Evolutionary conservation across 2,888 invertebrate species (phyloP), one percentile per base, ranked within the genome.

Genomic region (Melanostoma mellinum): DNA sequence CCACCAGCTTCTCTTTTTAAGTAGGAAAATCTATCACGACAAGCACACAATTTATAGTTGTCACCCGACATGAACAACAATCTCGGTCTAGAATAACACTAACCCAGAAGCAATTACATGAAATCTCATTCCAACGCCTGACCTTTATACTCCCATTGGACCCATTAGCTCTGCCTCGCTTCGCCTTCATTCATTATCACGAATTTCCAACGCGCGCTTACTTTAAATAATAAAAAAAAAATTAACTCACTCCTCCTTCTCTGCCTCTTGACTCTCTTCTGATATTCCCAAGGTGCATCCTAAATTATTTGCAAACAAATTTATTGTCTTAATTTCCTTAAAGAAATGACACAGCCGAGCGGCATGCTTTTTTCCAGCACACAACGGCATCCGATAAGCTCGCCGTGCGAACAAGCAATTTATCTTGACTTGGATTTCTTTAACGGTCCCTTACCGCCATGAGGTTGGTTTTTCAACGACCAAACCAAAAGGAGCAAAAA

Each of bases 291-390:
- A 55, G 33, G 65, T 60, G 71, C 78, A 73, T 73, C 78, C 40
- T 61, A 61, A 79, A 61, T 63, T 74, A 67, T 69, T 63, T 44
- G 69, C 53, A 4, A 46, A 48, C 58, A 52, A 74, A 84, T 84
- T 84, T 84, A 84, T 79, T 74, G 74, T 78, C 84, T 84, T 84
- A 79, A 84, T 84, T 79, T 79, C 60, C 69, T 65, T 74, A 53
- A 78, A 78, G 74, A 60, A 84, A 79, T 75, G 84, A 78, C 69
- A 78, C 78, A 40, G 78, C 40, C 52, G 46, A 20, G 6, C 40
- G 61, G 56, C 72, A 61, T 68, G 74, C 67, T 44, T 46, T 72
- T 67, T 56, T 60, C 60, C 55, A 50, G 48, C 68, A 33, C 68
- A 33, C 55, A 61, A 48, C 53, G 58, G 61, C 58, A 81, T 76